Percentiles rank a stretch among this genome's conserved stretches.
Evolutionary conservation across 2,113 vertebrate species (phyloP).

Genomic region (Sapayoa aenigma): DNA sequence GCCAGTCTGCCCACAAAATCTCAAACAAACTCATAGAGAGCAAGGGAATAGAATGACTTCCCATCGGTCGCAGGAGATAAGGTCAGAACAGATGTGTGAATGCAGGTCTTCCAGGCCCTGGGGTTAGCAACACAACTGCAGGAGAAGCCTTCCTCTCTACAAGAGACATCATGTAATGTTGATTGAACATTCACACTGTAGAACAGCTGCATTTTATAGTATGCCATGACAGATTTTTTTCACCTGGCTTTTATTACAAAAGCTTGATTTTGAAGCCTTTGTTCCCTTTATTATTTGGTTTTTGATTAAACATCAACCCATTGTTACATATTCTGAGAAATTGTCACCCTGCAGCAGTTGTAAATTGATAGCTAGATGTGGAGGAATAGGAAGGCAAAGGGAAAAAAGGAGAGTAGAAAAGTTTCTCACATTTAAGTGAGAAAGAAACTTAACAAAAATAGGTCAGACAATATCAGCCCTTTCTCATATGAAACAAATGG

Average conservation of each 20-base stretch:
- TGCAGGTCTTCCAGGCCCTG: not conserved
- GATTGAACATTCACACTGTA: not conserved
- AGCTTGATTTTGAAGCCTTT: constrained; percentile 37
- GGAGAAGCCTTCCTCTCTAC: not conserved
- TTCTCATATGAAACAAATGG: constrained; percentile 23
- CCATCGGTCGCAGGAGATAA: not conserved
- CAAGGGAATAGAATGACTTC: not conserved
- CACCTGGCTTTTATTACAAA: not conserved
- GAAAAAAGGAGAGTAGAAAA: not conserved
- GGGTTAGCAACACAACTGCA: not conserved
- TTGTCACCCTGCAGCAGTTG: not conserved
- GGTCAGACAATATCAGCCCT: constrained; percentile 1
- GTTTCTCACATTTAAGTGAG: not conserved
- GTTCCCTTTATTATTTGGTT: constrained; percentile 14
- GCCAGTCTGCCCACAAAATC: not conserved
- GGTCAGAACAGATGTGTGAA: not conserved
- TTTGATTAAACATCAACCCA: constrained; percentile 38
- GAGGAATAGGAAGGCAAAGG: not conserved
- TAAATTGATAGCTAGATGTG: not conserved
- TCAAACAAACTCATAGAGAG: not conserved
- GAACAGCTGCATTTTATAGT: not conserved
- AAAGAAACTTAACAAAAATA: constrained; percentile 42
- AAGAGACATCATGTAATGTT: not conserved
- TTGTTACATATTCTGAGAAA: constrained; percentile 33
- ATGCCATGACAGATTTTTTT: not conserved